Base-by-base conservation (phyloP, 2,797 vertebrate genomes). In the Falco berigora region DNA sequence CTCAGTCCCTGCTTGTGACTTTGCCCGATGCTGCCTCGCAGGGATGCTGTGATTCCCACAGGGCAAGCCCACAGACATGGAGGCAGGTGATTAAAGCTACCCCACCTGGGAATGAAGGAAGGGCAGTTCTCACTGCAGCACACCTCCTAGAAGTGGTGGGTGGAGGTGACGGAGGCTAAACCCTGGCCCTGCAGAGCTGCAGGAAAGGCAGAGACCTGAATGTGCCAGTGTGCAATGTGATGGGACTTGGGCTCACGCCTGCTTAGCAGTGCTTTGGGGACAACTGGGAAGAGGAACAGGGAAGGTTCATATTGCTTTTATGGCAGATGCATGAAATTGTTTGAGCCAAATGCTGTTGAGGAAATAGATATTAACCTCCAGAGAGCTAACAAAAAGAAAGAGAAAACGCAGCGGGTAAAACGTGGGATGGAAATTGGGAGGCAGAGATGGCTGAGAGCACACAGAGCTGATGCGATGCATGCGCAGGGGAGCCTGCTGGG, bases 361-460 rank as follows among this genome's bases (percentile, higher is more conserved):
- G 91, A 96, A 92, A 86, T 27, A 83, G 84, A 75, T 81, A 85
- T 90, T 87, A 95, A 92, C 56, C 67, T 90, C 86, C 47, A 25
- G 74, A 87, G 86, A 89, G 63, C 18, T 19, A 38, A 34, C 2
- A 30, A 82, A 58, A 58, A 79, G 66, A 34, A 56, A 63, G 76
- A 36, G 73, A 56, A 92, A 92, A 50, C 10, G 62, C 50, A 82
- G 38, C 0, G 28, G 52, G n/a, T 78, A 71, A 94, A 94, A 77
- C 20, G 2, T 2, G 19, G 94, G 52, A 46, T 90, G 87, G 89
- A 91, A 87, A 82, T 4, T 2, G 2, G 40, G 59, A 93, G 20
- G 44, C 50, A 42, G 86, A 42, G 73, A 25, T 6, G 32, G 42
- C 55, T 66, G 77, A 40, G 38, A 90, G 50, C 36, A 9, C 55